Evolutionary conservation across 2,113 vertebrate genomes (phyloP), one percentile per base, ranked within the genome.

Genomic region (Lamprotornis superbus): DNA sequence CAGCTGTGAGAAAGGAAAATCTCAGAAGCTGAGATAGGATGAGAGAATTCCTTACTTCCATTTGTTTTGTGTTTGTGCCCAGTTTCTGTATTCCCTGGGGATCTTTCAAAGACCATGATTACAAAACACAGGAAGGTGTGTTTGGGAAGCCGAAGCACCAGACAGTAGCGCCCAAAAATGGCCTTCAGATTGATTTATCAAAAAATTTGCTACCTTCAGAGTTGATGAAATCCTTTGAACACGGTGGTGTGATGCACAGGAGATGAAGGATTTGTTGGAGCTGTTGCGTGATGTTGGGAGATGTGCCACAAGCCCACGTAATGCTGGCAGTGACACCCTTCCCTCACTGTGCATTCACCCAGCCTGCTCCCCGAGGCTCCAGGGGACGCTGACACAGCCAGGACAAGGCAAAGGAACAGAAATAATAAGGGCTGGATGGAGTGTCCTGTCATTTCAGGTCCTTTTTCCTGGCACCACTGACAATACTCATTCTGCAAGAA

Each of bases 241-340:
- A 1, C 0, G 0, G 7, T 22, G 61, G 46, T 27, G 76, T 61
- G 83, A 61, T 40, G 52, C 46, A 17, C 1, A 70, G 73, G 91
- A 94, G 93, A 50, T 31, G 87, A 87, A 70, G 40, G 94, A 94
- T 86, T 93, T 88, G 86, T 28, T 50, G 86, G 52, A 53, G 37
- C 24, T 23, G 12, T 28, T 71, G 74, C 8, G 0, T 4, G 55
- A 31, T 23, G 76, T 3, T 68, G 52, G 52, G 53, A 60, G 44
- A 64, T 2, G 11, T 31, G 69, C 60, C 87, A 53, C 0, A 0
- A 83, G 37, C 57, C 61, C 83, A 67, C 1, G 9, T 65, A 61
- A 44, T 5, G 6, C 49, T 4, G 35, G 42, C 37, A 61, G 74
- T 23, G 5, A 10, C 5, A 4, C 4, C 2, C 17, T 89, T 15